phyloP scores from a whole-genome alignment of 2,113 vertebrate genomes.

The Pomatorhinus ruficollis region DNA sequence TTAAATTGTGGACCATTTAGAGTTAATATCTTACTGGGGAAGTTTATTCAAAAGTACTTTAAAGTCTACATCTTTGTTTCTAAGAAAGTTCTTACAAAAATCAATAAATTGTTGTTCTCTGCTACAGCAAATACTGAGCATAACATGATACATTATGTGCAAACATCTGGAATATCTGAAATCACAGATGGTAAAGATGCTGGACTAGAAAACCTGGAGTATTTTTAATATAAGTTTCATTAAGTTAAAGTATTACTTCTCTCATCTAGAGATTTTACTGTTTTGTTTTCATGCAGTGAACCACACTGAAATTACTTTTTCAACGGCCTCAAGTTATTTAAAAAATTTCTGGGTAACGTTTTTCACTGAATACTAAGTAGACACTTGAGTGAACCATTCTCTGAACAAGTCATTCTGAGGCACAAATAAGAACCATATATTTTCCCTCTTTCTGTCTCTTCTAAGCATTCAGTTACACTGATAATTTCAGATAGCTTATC shows the following conservation, averaged over 20 bases:
- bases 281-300: not conserved
- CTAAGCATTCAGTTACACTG: not conserved
- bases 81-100: conserved; percentile 15
- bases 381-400: not conserved
- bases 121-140: conserved; percentile 8
- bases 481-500: not conserved
- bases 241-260: conserved; percentile 10
- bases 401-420: not conserved
- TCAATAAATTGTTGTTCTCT: conserved; percentile 37
- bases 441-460: not conserved
- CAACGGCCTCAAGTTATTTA: not conserved
- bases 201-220: not conserved
- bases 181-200: conserved; percentile 13
- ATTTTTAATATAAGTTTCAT: conserved; percentile 34
- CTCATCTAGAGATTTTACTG: not conserved
- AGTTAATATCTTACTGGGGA: not conserved
- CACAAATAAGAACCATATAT: not conserved
- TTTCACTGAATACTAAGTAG: conserved; percentile 9
- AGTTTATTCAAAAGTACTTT: conserved; percentile 20
- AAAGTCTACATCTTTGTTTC: conserved; percentile 2
- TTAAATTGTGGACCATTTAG: not conserved
- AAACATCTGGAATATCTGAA: conserved; percentile 27
- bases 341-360: not conserved
- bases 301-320: conserved; percentile 12
- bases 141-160: conserved; percentile 1